Conservation (phyloP, 2,888 invertebrate genomes). For the Helobdella robusta region DNA sequence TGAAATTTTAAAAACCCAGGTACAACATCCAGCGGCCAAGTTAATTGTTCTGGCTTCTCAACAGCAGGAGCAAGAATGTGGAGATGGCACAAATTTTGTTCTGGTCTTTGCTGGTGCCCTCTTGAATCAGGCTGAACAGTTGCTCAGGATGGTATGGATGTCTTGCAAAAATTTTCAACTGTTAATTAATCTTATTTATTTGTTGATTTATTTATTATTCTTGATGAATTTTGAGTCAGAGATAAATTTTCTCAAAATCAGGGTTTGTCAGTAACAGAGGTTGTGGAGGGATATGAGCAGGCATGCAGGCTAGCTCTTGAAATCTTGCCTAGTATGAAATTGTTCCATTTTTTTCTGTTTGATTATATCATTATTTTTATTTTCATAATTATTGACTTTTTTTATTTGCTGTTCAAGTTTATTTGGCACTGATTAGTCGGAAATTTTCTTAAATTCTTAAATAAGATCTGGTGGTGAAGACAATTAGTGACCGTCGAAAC, state of each 20-base stretch:
- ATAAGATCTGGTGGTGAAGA: slow-evolving; percentile 46
- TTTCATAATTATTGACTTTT: not conserved
- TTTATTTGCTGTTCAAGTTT: not conserved
- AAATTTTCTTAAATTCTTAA: not conserved
- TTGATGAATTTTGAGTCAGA: not conserved
- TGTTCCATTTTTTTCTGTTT: not conserved
- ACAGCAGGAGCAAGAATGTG: slow-evolving; percentile 96
- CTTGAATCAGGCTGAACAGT: slow-evolving; percentile 79
- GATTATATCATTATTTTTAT: not conserved
- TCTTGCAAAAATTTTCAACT: too few relatives aligned
- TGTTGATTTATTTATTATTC: not conserved
- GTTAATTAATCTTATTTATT: too few relatives aligned
- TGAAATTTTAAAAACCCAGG: slow-evolving; percentile 47
- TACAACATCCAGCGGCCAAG: slow-evolving; percentile 96
- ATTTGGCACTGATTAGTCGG: not conserved
- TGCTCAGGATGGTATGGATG: slow-evolving; percentile 71
- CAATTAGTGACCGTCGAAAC: slow-evolving; percentile 61
- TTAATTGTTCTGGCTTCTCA: slow-evolving; percentile 88
- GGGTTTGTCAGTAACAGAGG: slow-evolving; percentile 92
- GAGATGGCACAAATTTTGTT: slow-evolving; percentile 97
- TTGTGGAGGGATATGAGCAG: slow-evolving; percentile 85
- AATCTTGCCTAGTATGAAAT: slow-evolving; percentile 60
- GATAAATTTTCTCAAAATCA: slow-evolving; percentile 35
- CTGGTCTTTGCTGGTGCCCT: slow-evolving; percentile 86
- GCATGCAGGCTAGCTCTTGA: slow-evolving; percentile 80